Evolutionary conservation across 2,888 invertebrate genomes (phyloP), one percentile per base, ranked within the genome.

Genomic region (Thumatha senex): DNA sequence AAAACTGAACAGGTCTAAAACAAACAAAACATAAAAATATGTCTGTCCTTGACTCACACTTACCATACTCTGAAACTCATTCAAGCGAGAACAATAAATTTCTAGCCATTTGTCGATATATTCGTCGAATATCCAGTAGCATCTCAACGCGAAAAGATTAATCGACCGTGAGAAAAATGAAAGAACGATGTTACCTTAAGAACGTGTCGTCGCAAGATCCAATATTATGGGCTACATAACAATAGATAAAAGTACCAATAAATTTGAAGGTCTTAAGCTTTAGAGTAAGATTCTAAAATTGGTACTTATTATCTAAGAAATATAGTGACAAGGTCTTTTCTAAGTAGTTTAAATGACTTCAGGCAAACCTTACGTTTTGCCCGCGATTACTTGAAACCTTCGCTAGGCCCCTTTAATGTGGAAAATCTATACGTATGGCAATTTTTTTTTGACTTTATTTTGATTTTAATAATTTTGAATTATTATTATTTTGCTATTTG

Each of bases 121-220:
- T 64, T 65, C 58, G 48, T 60, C 54, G 73, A 72, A 74, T 74
- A 73, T 70, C 64, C 67, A 61, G 61, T 55, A 61, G 56, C 63
- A 67, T 65, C 63, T 50, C 56, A 46, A 54, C 48, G 53, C 58
- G 63, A 60, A 66, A 76, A 81, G 83, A 86, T 84, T 82, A 85
- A 86, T 86, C 76, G 82, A 75, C 72, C 74, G 78, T 74, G 77
- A 70, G 81, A 83, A 85, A 86, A 84, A 86, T 84, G 85, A 79
- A 80, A 78, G 80, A 82, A 73, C 76, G 70, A 70, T 74, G 78
- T 76, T 82, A 84, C 82, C 82, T 76, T 79, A 67, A 72, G 68
- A 72, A 81, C 80, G 80, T 78, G 80, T 74, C 79, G 71, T 75
- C 83, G 74, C 72, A 69, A 65, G 71, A 76, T 75, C 80, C 78